Percentiles rank a stretch among this genome's conserved stretches.
phyloP scores from a whole-genome alignment of 2,888 invertebrate genomes.

The Caenorhabditis doughertyi region DNA sequence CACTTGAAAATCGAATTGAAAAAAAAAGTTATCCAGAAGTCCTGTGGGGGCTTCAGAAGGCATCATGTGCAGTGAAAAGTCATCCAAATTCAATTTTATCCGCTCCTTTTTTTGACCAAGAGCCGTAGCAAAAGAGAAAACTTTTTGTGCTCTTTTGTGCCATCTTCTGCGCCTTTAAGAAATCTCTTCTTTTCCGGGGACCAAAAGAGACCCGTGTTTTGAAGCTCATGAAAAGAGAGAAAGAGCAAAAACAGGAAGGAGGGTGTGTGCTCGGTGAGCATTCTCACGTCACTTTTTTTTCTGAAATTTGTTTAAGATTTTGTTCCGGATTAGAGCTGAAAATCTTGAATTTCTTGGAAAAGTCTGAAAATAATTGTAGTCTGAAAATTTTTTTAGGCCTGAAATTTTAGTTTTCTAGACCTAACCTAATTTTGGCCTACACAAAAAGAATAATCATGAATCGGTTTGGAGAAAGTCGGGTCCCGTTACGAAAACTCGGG shows the following conservation, averaged over 20 bases:
- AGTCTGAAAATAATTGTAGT: neutral
- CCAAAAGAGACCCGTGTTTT: neutral
- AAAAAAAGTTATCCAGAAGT: neutral
- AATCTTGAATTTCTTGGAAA: neutral
- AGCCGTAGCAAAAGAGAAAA: neutral
- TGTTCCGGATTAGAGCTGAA: constrained; percentile 6
- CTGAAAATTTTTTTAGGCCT: neutral
- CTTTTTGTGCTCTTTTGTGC: constrained; percentile 14
- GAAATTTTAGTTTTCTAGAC: no score
- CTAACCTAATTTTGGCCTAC: no score
- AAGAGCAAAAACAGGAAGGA: constrained; percentile 24
- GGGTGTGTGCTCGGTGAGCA: constrained; percentile 22
- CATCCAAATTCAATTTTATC: constrained; percentile 59
- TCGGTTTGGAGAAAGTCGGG: no score
- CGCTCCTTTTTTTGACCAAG: neutral
- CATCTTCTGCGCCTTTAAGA: neutral
- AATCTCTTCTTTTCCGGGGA: neutral
- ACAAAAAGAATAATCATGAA: no score
- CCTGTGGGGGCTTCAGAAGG: constrained; percentile 3
- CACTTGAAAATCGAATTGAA: constrained; percentile 51
- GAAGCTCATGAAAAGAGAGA: neutral
- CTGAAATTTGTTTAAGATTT: neutral
- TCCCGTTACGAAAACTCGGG: no score
- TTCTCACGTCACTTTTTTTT: constrained; percentile 26
- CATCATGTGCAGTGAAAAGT: constrained; percentile 34